These are phyloP conservation scores for Dryobates pubescens DNA, from an alignment of 2,797 vertebrate genomes.

Conservation along the genomic window DNA sequence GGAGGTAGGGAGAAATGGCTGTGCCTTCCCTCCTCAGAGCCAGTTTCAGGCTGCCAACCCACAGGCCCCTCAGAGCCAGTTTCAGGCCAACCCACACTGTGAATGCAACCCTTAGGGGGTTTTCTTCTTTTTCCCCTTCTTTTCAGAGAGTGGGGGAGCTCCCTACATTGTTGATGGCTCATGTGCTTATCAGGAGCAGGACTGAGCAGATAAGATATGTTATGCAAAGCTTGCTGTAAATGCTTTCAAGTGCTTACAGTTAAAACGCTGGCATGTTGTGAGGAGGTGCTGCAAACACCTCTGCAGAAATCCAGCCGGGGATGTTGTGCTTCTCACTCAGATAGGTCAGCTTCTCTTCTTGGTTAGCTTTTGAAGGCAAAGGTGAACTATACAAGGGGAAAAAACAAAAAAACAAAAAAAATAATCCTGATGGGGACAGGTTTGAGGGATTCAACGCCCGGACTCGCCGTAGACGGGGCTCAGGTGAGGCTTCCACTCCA, in stretches of 20 bases:
- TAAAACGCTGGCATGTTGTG: neutral
- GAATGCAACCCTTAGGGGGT: neutral
- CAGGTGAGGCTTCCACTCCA: neutral
- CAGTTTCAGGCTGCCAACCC: neutral
- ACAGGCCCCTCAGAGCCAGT: neutral
- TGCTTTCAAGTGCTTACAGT: neutral
- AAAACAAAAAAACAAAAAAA: too few species aligned
- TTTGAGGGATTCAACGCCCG: accelerated
- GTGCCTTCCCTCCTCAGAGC: neutral
- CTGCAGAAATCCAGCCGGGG: neutral
- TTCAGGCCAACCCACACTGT: neutral
- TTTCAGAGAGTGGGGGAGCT: neutral
- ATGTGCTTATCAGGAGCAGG: neutral
- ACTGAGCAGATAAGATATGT: neutral
- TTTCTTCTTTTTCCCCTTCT: neutral
- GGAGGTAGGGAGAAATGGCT: neutral
- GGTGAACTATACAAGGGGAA: neutral
- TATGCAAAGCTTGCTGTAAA: neutral
- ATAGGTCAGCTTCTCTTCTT: neutral
- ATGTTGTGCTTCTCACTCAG: neutral
- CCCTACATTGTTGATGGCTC: neutral
- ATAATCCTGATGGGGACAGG: accelerated
- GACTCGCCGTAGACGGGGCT: neutral
- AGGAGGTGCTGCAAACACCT: neutral
- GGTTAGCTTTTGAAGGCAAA: neutral